Conservation (phyloP, 2,888 invertebrate species). For the Zelleria hepariella region DNA sequence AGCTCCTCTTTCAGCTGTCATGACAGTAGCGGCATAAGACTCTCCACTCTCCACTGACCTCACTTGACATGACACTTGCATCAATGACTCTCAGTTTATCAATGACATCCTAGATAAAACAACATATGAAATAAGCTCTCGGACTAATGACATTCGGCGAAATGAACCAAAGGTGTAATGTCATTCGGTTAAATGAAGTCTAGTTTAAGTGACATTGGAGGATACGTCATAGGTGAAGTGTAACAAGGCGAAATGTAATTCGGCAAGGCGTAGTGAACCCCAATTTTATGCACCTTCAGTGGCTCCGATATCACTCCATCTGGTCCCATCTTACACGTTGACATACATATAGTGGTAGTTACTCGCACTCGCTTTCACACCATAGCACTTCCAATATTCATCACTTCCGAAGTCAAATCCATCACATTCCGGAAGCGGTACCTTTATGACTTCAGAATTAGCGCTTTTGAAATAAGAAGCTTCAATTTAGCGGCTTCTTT, state of each 20-base stretch:
- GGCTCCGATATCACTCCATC: slow-evolving; percentile 75
- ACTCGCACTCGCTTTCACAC: slow-evolving; percentile 74
- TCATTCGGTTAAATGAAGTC: too few species aligned
- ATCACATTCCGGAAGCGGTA: slow-evolving; percentile 13
- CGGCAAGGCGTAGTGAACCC: too few species aligned
- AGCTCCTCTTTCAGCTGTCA: slow-evolving; percentile 81
- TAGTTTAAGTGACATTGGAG: too few species aligned
- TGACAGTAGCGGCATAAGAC: slow-evolving; percentile 80
- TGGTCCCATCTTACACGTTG: background rate
- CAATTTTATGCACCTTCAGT: slow-evolving; percentile 70
- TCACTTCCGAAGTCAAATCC: slow-evolving; percentile 36
- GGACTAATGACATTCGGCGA: too few species aligned
- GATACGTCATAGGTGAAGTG: too few species aligned
- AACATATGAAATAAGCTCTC: too few species aligned
- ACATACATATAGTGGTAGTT: slow-evolving; percentile 65
- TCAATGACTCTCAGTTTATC: slow-evolving; percentile 75
- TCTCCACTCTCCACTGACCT: slow-evolving; percentile 81
- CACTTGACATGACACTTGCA: slow-evolving; percentile 80
- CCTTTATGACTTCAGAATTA: slow-evolving; percentile 21
- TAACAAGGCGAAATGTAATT: too few species aligned
- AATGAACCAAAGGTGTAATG: too few species aligned
- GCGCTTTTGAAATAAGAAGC: slow-evolving; percentile 40
- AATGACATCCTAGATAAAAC: slow-evolving; percentile 67
- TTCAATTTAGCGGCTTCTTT: slow-evolving; percentile 25
- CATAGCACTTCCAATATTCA: slow-evolving; percentile 77